A percentile compares a stretch with the other conserved stretches of the same genome.
Evolutionary conservation across 1,140 invertebrate species (phyloP).

Genomic region (Polyergus mexicanus): DNA sequence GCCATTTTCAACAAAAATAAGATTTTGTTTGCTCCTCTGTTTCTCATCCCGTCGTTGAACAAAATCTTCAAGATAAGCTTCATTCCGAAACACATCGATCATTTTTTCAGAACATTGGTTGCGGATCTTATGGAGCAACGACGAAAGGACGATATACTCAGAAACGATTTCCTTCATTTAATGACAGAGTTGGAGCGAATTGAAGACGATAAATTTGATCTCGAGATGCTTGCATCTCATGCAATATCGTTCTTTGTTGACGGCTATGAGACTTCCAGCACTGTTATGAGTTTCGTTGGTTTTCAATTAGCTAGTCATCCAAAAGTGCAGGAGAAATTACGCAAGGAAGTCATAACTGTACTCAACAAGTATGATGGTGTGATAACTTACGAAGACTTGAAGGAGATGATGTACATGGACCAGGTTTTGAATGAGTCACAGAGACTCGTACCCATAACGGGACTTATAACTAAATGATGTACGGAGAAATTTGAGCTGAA

Average conservation of each 20-base stretch:
- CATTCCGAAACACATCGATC: neutral
- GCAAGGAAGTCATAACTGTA: conserved; percentile 88
- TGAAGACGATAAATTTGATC: conserved; percentile 72
- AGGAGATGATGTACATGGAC: conserved; percentile 89
- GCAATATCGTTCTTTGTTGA: conserved; percentile 89
- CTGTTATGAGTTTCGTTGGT: conserved; percentile 87
- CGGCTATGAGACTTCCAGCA: conserved; percentile 84
- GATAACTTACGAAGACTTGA: conserved; percentile 88
- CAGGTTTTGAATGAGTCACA: conserved; percentile 87
- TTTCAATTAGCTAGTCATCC: conserved; percentile 89
- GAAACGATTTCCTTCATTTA: conserved; percentile 77
- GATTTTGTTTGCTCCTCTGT: neutral
- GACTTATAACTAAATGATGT: conserved; percentile 67
- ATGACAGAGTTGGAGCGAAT: conserved; percentile 71
- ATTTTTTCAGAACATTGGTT: neutral
- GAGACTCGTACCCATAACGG: conserved; percentile 61
- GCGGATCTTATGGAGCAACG: conserved; percentile 15
- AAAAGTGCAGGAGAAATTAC: conserved; percentile 88
- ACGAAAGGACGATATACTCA: neutral
- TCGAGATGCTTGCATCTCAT: conserved; percentile 77
- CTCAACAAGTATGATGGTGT: conserved; percentile 85
- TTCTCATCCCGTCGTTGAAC: neutral
- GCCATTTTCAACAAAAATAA: neutral
- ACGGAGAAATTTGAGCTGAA: conserved; percentile 31
- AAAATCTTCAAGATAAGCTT: neutral